These are phyloP conservation scores for Centrocercus urophasianus DNA, from an alignment of 2,113 vertebrate genomes.

Conservation along the genomic window DNA sequence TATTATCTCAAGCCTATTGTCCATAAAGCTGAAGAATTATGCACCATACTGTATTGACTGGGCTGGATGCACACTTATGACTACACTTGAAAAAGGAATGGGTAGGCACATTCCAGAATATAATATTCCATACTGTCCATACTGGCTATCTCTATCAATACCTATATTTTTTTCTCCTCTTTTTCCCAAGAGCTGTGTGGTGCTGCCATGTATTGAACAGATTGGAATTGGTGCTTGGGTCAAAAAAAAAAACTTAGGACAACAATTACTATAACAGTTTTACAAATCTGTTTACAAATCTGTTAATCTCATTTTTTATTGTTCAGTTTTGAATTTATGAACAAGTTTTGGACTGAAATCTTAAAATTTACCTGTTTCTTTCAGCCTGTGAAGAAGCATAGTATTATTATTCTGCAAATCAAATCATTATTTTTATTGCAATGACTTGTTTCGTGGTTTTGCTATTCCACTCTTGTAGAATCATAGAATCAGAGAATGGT, in stretches of 20 bases:
- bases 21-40: constrained; percentile 32
- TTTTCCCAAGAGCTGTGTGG: neutral
- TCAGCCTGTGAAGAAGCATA: neutral
- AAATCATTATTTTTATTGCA: neutral
- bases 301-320: neutral
- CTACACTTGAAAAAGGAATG: neutral
- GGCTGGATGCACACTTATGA: neutral
- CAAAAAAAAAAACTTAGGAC: neutral
- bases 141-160: neutral
- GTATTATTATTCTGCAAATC: neutral
- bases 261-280: neutral
- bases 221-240: neutral
- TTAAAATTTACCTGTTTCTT: neutral
- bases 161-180: neutral
- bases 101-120: neutral
- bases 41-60: neutral
- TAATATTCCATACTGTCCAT: neutral
- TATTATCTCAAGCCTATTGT: neutral
- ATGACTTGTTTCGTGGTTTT: neutral
- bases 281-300: neutral
- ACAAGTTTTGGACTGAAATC: neutral
- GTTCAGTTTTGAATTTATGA: neutral
- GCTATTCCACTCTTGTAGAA: neutral
- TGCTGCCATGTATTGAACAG: neutral
- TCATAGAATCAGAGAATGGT: no score